Percentiles rank a stretch among this genome's conserved stretches.
Conservation (phyloP, 1,140 invertebrate genomes). For the Teleopsis dalmanni region DNA sequence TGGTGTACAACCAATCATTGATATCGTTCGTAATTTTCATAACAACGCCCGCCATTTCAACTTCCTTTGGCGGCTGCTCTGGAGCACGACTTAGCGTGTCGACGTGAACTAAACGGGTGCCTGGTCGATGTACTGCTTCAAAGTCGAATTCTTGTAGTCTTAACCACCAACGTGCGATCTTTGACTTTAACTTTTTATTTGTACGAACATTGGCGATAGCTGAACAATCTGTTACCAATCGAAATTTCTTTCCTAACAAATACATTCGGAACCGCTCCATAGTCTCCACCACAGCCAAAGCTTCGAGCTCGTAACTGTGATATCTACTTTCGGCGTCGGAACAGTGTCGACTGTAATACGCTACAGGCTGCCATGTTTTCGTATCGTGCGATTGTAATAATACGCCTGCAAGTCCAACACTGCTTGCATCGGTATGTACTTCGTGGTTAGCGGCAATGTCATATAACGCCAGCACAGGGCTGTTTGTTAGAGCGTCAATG, state of each 20-base stretch:
- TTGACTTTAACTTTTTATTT: conserved; percentile 35
- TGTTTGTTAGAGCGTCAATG: no score
- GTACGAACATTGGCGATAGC: conserved; percentile 34
- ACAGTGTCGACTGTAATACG: no score
- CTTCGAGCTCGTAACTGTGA: conserved; percentile 39
- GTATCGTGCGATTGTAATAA: no score
- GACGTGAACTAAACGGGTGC: conserved; percentile 11
- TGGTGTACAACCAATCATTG: conserved; percentile 6
- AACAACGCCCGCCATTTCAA: background rate
- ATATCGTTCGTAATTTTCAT: background rate
- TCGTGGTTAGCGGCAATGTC: no score
- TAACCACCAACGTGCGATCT: conserved; percentile 22
- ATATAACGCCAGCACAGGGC: no score
- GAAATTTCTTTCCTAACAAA: conserved; percentile 36
- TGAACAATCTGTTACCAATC: conserved; percentile 38
- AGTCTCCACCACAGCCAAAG: conserved; percentile 24
- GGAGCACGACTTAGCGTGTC: conserved; percentile 18
- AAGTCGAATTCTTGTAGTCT: conserved; percentile 12
- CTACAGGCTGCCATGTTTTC: no score
- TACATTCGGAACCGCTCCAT: conserved; percentile 36
- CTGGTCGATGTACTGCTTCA: conserved; percentile 7
- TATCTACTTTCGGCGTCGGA: no score
- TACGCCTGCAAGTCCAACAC: no score
- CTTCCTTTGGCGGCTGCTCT: background rate
- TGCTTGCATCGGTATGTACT: no score